Evolutionary conservation across 2,797 vertebrate species (phyloP).

Genomic region (Gobio occitaniae): DNA sequence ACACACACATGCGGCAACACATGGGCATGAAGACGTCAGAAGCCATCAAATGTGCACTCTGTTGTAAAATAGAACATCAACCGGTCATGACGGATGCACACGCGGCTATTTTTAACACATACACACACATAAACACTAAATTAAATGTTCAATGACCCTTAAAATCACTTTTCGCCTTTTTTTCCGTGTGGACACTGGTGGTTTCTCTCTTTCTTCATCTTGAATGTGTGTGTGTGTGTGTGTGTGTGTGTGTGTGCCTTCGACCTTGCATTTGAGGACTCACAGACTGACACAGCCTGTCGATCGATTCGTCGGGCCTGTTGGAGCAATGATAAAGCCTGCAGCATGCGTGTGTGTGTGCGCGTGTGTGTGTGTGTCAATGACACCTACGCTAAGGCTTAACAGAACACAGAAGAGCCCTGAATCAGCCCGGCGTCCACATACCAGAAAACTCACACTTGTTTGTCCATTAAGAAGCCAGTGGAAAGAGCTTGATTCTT

Average conservation of each 20-base stretch:
- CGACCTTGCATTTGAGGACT: slow-evolving; percentile 73
- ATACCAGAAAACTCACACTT: slow-evolving; percentile 22
- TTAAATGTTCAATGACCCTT: slow-evolving; percentile 54
- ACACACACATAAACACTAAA: slow-evolving; percentile 38
- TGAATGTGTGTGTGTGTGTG: slow-evolving; percentile 40
- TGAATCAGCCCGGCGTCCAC: not conserved
- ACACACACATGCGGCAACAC: slow-evolving; percentile 20
- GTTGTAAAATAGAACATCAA: slow-evolving; percentile 45
- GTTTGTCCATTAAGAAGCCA: slow-evolving; percentile 55
- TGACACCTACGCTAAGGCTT: slow-evolving; percentile 43
- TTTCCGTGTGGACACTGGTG: not conserved
- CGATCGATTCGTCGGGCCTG: slow-evolving; percentile 78
- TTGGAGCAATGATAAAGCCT: slow-evolving; percentile 73
- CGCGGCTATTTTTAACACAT: slow-evolving; percentile 4
- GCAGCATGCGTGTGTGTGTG: slow-evolving; percentile 58
- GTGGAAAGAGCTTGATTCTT: slow-evolving; percentile 52
- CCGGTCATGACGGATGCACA: slow-evolving; percentile 35
- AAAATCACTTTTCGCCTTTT: slow-evolving; percentile 40
- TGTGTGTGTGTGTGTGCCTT: slow-evolving; percentile 45
- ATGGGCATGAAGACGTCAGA: slow-evolving; percentile 44
- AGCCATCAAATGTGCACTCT: slow-evolving; percentile 48
- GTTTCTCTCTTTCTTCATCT: slow-evolving; percentile 36
- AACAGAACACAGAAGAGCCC: slow-evolving; percentile 24
- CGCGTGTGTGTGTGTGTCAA: slow-evolving; percentile 31
- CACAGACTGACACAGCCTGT: slow-evolving; percentile 73